Evolutionary conservation across 2,797 vertebrate genomes (phyloP), one percentile per base, ranked within the genome.

Genomic region (Platalea minor): DNA sequence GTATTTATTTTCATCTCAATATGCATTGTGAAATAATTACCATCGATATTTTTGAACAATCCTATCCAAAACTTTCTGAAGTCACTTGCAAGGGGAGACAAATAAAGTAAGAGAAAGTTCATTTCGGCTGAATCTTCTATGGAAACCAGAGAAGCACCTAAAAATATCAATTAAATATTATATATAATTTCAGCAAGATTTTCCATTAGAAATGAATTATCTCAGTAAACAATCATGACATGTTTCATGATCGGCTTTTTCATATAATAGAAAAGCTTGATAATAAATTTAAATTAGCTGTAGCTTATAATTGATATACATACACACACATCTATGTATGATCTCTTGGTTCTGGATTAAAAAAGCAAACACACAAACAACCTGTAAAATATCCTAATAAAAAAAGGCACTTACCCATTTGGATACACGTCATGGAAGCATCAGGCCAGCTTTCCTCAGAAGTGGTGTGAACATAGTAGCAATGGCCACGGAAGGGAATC

Each of bases 401-500:
- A 59, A 41, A 37, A 67, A 35, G 29, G 4, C 17, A 43, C 97
- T 97, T 96, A 99, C 99, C 99, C 97, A 99, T 98, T 88, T 98
- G 98, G 53, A 98, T 90, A 93, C 99, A 99, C 7, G 97, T 98
- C 88, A 99, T 98, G 23, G 99, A 98, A 51, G 99, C 98, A 17
- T 98, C 98, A 31, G 99, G 97, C 99, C 99, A 99, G 92, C 94
- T 98, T 23, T 98, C 96, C 15, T 90, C 81, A 17, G 88, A 53
- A 10, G 96, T 93, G 39, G 90, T 97, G 60, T 98, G 94, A 45
- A 99, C 98, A 7, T 97, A 79, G 85, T 99, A 99, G 83, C 99
- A 99, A 70, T 99, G 98, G 35, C 98, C 98, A 43, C 98, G 98
- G 97, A 99, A 99, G 10, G 99, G 99, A 63, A 99, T 97, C 99